phyloP scores from a whole-genome alignment of 2,113 vertebrate genomes.

The Rhinogobius similis region DNA sequence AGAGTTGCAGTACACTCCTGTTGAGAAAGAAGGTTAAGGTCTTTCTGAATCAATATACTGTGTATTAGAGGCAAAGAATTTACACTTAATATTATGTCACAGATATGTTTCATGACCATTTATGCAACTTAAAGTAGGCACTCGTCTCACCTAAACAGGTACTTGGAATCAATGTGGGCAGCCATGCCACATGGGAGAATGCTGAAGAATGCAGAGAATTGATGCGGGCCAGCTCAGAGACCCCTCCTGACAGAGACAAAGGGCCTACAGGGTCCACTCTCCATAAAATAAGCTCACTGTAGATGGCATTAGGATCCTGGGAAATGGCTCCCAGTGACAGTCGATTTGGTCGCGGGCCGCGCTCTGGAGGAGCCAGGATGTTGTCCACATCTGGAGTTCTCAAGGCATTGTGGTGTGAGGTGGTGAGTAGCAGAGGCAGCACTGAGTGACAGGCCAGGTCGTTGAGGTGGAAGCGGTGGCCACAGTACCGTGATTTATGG shows the following conservation, averaged over 20 bases:
- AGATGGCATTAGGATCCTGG: constrained; percentile 89
- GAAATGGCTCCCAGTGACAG: constrained; percentile 66
- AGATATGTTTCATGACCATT: neutral
- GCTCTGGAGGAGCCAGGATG: constrained; percentile 52
- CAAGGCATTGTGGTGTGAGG: constrained; percentile 94
- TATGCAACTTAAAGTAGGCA: neutral
- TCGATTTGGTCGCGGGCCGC: constrained; percentile 65
- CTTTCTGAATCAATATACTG: neutral
- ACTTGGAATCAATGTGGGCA: constrained; percentile 94
- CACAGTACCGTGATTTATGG: constrained; percentile 96
- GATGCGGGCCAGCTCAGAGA: constrained; percentile 95
- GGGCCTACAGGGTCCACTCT: constrained; percentile 97
- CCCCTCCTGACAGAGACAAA: constrained; percentile 93
- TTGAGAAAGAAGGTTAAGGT: neutral
- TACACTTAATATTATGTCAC: too few relatives aligned
- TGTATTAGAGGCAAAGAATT: too few relatives aligned
- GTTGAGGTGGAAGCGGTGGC: constrained; percentile 98
- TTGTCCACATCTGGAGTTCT: constrained; percentile 78
- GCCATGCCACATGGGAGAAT: constrained; percentile 97
- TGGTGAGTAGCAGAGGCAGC: constrained; percentile 93
- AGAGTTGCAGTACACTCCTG: constrained; percentile 95
- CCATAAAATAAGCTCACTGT: constrained; percentile 98
- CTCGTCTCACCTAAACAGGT: constrained; percentile 89
- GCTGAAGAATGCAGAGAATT: constrained; percentile 96
- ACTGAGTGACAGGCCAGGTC: constrained; percentile 96